Conservation (phyloP, 2,113 vertebrate species). For the Thalassoma bifasciatum region DNA sequence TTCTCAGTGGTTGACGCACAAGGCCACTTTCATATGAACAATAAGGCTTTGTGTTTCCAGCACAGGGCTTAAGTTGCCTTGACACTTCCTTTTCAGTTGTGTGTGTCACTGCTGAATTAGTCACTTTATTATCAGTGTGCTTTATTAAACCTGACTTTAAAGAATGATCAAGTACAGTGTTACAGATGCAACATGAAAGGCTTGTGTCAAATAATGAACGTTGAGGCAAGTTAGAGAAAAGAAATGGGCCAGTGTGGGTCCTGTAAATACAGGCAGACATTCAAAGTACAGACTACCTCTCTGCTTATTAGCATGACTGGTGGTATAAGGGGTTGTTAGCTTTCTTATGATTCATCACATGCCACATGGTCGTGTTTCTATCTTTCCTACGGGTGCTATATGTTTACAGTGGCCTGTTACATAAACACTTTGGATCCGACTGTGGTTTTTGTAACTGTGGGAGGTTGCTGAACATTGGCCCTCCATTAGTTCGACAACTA, state of each 20-base stretch:
- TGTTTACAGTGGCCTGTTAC: slow-evolving; percentile 14
- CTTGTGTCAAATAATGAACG: slow-evolving; percentile 34
- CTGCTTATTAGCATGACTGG: slow-evolving; percentile 6
- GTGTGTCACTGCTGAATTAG: background rate
- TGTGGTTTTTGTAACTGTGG: slow-evolving; percentile 4
- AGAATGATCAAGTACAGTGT: background rate
- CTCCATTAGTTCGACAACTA: background rate
- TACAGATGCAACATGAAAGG: slow-evolving; percentile 18
- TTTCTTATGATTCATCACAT: slow-evolving; percentile 8
- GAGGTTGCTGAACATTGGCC: background rate
- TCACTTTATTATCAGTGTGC: background rate
- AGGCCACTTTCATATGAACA: background rate
- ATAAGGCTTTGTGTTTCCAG: background rate
- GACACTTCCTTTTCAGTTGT: background rate
- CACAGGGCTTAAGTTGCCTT: background rate
- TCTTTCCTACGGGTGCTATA: slow-evolving; percentile 9
- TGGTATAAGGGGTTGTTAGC: background rate
- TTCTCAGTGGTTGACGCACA: background rate
- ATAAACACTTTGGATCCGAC: background rate
- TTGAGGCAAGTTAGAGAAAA: slow-evolving; percentile 19
- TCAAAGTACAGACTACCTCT: slow-evolving; percentile 1
- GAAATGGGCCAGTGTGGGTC: slow-evolving; percentile 34
- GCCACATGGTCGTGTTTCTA: slow-evolving; percentile 19
- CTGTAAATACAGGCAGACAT: slow-evolving; percentile 7
- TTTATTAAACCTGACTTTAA: background rate